Conservation (phyloP, 2,888 invertebrate species). For the Syrphus vitripennis region DNA sequence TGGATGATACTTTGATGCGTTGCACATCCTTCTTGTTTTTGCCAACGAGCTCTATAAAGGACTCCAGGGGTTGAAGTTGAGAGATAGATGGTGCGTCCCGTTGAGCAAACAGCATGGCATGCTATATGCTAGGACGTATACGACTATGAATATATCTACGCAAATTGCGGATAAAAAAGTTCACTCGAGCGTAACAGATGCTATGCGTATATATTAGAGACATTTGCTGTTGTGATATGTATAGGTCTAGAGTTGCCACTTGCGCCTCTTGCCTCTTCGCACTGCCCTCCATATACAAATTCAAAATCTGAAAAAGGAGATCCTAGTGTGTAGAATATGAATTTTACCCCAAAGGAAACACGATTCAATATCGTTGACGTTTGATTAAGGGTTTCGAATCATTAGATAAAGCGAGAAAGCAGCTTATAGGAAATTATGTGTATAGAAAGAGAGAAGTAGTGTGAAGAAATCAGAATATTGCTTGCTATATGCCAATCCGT, state of each 20-base stretch:
- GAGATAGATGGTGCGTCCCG: slow-evolving; percentile 7
- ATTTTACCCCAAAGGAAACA: slow-evolving; percentile 42
- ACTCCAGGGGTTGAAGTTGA: background rate
- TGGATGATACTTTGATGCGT: slow-evolving; percentile 66
- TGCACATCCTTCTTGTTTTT: slow-evolving; percentile 56
- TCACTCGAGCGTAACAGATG: slow-evolving; percentile 25
- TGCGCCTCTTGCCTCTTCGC: background rate
- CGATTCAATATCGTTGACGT: slow-evolving; percentile 67
- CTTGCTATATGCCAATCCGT: background rate
- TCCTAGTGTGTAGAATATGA: slow-evolving; percentile 32
- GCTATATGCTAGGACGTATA: background rate
- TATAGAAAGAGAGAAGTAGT: background rate
- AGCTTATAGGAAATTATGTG: background rate
- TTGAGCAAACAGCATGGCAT: slow-evolving; percentile 1
- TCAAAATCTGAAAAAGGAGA: slow-evolving; percentile 22
- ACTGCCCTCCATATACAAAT: background rate
- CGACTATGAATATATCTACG: slow-evolving; percentile 4
- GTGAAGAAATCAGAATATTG: background rate
- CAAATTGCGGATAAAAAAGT: slow-evolving; percentile 51
- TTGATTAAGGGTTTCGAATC: slow-evolving; percentile 63
- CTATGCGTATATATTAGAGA: slow-evolving; percentile 28
- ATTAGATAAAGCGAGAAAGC: slow-evolving; percentile 17
- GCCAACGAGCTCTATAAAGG: slow-evolving; percentile 12
- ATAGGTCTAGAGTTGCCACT: background rate
- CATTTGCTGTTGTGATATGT: background rate